Base-by-base conservation (phyloP, 2,113 vertebrate genomes). In the Sitta europaea region DNA sequence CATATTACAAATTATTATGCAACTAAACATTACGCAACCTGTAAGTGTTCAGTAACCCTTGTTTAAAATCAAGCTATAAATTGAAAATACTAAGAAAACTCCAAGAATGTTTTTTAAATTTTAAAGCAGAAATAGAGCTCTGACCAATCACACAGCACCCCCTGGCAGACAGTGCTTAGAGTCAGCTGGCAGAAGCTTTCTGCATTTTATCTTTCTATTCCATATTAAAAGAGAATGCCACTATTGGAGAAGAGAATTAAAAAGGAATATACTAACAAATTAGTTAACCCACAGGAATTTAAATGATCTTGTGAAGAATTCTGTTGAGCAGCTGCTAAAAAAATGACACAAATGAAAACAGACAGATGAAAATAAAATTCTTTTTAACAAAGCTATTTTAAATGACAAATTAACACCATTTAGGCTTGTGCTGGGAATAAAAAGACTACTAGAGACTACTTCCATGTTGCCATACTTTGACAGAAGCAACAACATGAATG, bases 131-230 rank as follows among this genome's bases (percentile, higher is more conserved):
- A n/a, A 22, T 4, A 3, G 12, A 89, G 42, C 18, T 91, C 68
- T 92, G 80, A 38, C 43, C 71, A 95, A 89, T 93, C 93, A 88
- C 24, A 94, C 9, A 97, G 96, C 97, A 97, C 93, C 96, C 96
- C 95, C 96, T 97, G 93, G 93, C 97, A 97, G 94, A 86, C 83
- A 90, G 29, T 76, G 76, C 61, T 86, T 51, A 50, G 4, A 95
- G 50, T 83, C 71, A 74, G 63, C 42, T 47, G 50, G 80, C 78
- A 92, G 31, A 63, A 84, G 19, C 25, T 63, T 77, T 55, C 48
- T 91, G 70, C 58, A 80, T 84, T 92, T 96, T 88, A 89, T 83
- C 86, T 84, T 88, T 72, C 66, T 79, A 84, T 17, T 63, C n/a
- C 14, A 7, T 75, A 88, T 47, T 65, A 88, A 74, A 86, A 89